These are phyloP conservation scores for Daphoenositta chrysoptera DNA, from an alignment of 2,113 vertebrate species.

Conservation along the genomic window DNA sequence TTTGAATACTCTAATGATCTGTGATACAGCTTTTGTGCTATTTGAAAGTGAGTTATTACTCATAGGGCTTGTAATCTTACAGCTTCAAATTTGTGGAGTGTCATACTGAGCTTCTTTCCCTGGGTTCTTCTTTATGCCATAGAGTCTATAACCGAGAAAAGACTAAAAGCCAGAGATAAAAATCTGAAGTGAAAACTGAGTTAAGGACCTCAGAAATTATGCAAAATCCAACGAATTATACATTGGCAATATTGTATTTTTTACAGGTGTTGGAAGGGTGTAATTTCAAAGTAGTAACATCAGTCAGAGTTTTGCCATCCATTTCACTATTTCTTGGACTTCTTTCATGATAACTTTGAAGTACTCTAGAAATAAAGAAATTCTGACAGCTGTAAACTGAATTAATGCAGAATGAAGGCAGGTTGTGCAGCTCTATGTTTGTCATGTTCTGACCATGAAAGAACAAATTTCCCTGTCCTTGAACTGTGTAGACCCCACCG, in stretches of 20 bases:
- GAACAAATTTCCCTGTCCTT: neutral
- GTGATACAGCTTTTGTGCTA: conserved; percentile 13
- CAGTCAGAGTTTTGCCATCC: neutral
- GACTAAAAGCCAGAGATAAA: neutral
- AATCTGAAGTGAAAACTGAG: neutral
- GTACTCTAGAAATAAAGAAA: neutral
- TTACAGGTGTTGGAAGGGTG: neutral
- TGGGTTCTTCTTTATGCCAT: neutral
- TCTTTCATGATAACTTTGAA: neutral
- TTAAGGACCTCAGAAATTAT: neutral
- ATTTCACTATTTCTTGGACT: neutral
- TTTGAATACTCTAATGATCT: conserved; percentile 32
- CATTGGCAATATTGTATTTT: neutral
- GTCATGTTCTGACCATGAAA: neutral
- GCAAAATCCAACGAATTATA: neutral
- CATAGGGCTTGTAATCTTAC: neutral
- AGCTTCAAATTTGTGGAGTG: neutral
- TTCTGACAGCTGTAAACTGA: neutral
- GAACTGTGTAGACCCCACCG: neutral
- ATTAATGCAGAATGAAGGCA: neutral
- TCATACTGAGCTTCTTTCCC: neutral
- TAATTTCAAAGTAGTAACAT: neutral
- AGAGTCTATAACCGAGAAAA: neutral
- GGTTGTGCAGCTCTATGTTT: neutral
- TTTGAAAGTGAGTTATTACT: conserved; percentile 30